phyloP scores from a whole-genome alignment of 1,140 invertebrate genomes.

The Andricus grossulariae region DNA sequence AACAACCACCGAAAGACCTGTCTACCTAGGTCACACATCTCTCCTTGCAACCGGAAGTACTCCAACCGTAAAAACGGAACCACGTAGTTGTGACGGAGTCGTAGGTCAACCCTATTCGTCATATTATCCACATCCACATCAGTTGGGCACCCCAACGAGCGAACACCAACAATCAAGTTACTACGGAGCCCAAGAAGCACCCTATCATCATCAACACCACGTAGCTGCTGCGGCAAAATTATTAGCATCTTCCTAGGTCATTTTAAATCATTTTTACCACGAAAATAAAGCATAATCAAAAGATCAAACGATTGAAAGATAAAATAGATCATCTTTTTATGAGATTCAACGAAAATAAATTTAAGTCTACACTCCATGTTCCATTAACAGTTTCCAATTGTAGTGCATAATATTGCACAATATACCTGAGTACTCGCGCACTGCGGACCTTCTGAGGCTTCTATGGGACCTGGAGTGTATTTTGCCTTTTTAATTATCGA shows the following conservation, averaged over 20 bases:
- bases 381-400: too few relatives aligned
- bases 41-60: slow-evolving; percentile 65
- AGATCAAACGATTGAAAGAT: too few relatives aligned
- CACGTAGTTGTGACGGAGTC: slow-evolving; percentile 70
- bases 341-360: too few relatives aligned
- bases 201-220: slow-evolving; percentile 87
- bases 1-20: slow-evolving; percentile 64
- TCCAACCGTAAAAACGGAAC: slow-evolving; percentile 73
- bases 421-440: too few relatives aligned
- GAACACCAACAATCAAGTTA: slow-evolving; percentile 71
- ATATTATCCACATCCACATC: slow-evolving; percentile 74
- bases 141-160: slow-evolving; percentile 65
- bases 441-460: too few relatives aligned
- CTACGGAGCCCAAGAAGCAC: slow-evolving; percentile 68
- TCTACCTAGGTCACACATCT: slow-evolving; percentile 72
- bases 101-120: slow-evolving; percentile 70
- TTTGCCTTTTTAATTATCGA: too few relatives aligned
- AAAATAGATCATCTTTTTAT: too few relatives aligned
- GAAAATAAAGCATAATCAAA: too few relatives aligned
- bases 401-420: too few relatives aligned
- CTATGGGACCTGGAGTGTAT: too few relatives aligned
- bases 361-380: too few relatives aligned
- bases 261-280: not conserved
- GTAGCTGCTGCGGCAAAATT: slow-evolving; percentile 87
- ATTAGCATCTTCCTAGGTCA: slow-evolving; percentile 84